These are phyloP conservation scores for Aphis gossypii DNA, from an alignment of 1,140 invertebrate species.

Conservation along the genomic window DNA sequence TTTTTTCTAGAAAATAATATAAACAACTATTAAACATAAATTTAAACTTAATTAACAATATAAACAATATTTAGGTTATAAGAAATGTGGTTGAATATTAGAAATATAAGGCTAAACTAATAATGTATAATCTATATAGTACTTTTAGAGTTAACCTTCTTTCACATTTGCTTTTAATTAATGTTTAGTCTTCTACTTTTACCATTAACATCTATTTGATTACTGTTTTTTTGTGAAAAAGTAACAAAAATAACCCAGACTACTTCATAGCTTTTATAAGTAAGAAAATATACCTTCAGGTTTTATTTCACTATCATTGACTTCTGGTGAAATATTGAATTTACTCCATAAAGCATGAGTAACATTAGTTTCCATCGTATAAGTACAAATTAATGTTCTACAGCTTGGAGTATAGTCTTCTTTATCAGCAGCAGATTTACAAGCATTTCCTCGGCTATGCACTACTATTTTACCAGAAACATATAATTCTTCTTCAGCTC, in stretches of 20 bases:
- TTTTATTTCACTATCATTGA: not conserved
- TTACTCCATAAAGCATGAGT: conserved; percentile 78
- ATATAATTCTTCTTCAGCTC: conserved; percentile 86
- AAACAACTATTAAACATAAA: not conserved
- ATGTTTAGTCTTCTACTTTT: not conserved
- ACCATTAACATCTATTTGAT: too few species aligned
- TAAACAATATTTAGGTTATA: not conserved
- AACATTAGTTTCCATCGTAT: conserved; percentile 81
- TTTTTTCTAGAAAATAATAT: conserved; percentile 37
- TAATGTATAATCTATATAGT: not conserved
- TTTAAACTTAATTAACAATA: not conserved
- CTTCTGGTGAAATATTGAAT: conserved; percentile 52
- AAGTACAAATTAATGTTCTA: conserved; percentile 71
- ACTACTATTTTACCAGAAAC: conserved; percentile 83
- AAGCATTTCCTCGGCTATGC: conserved; percentile 66
- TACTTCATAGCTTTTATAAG: not conserved
- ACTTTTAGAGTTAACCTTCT: not conserved
- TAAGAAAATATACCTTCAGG: not conserved
- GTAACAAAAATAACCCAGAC: not conserved
- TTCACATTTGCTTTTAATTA: not conserved
- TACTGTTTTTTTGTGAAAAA: not conserved
- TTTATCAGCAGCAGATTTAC: conserved; percentile 57
- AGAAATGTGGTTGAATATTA: not conserved
- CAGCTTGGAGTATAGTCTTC: conserved; percentile 62
- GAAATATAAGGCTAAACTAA: not conserved